phyloP scores from a whole-genome alignment of 2,113 vertebrate genomes.

The Pelecanoides urinatrix region DNA sequence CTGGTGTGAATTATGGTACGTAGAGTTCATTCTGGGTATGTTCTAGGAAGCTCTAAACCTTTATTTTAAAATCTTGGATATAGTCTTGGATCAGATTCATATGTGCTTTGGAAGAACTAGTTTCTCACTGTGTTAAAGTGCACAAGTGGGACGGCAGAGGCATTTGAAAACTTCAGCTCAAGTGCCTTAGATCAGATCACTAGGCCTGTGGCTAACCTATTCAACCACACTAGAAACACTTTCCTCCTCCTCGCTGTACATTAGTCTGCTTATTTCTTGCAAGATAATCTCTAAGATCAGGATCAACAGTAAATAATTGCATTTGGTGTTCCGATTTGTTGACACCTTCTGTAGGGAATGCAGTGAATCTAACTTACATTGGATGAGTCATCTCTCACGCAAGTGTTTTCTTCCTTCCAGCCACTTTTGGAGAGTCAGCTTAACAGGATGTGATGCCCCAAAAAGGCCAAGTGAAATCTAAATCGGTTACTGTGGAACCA shows the following conservation, averaged over 20 bases:
- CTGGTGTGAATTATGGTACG: not conserved
- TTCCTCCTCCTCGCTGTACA: not conserved
- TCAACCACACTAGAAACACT: constrained; percentile 7
- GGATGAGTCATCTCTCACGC: not conserved
- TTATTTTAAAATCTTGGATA: constrained; percentile 23
- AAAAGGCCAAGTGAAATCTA: not conserved
- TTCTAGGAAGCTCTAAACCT: not conserved
- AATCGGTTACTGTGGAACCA: not conserved
- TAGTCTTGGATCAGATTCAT: not conserved
- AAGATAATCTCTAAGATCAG: not conserved
- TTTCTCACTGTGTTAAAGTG: constrained; percentile 20
- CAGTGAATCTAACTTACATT: not conserved
- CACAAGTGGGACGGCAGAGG: constrained; percentile 29
- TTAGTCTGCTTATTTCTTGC: not conserved
- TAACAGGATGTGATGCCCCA: not conserved
- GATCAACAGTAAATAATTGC: not conserved
- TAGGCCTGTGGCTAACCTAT: not conserved
- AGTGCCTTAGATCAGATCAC: not conserved
- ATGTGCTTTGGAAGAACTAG: not conserved
- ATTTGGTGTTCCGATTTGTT: not conserved
- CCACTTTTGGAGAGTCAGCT: not conserved
- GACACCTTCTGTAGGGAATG: not conserved
- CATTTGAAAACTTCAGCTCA: constrained; percentile 51
- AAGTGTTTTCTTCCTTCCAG: not conserved
- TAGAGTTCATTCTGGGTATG: not conserved